Evolutionary conservation across 2,797 vertebrate species (phyloP).

Genomic region (Phoxinus dragarum): DNA sequence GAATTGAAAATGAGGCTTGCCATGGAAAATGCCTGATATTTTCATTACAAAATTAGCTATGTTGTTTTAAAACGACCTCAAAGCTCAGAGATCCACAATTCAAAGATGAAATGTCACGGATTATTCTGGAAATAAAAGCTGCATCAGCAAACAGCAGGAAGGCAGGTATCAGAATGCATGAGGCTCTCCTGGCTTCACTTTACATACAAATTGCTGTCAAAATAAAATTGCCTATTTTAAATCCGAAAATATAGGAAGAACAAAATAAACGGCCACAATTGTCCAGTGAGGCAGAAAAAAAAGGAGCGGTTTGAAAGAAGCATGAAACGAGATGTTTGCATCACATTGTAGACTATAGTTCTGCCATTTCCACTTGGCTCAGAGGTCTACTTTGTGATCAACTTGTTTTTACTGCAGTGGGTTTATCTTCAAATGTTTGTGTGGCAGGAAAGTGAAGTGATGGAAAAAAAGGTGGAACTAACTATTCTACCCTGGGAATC

Average conservation of each 20-base stretch:
- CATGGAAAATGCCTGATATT: slow-evolving; percentile 57
- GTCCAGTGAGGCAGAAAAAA: slow-evolving; percentile 70
- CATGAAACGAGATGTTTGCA: slow-evolving; percentile 77
- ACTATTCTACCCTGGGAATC: too few species aligned
- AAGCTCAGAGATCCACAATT: slow-evolving; percentile 55
- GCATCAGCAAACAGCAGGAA: slow-evolving; percentile 76
- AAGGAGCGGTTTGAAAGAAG: slow-evolving; percentile 37
- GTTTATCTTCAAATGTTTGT: neutral
- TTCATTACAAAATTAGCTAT: slow-evolving; percentile 57
- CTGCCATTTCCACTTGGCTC: slow-evolving; percentile 69
- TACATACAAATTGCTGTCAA: slow-evolving; percentile 85
- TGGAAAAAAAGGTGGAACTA: neutral
- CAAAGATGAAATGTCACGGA: slow-evolving; percentile 70
- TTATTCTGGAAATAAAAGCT: slow-evolving; percentile 71
- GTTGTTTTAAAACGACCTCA: slow-evolving; percentile 53
- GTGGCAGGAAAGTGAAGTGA: neutral
- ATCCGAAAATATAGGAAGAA: slow-evolving; percentile 70
- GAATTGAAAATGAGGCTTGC: slow-evolving; percentile 61
- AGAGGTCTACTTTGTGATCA: neutral
- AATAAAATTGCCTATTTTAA: slow-evolving; percentile 80
- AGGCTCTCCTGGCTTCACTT: slow-evolving; percentile 66
- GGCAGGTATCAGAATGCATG: slow-evolving; percentile 68
- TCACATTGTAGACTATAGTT: slow-evolving; percentile 62
- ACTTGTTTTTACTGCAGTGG: neutral
- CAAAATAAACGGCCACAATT: slow-evolving; percentile 63